Evolutionary conservation across 2,797 vertebrate genomes (phyloP), one percentile per base, ranked within the genome.

Genomic region (Sylvilagus floridanus): DNA sequence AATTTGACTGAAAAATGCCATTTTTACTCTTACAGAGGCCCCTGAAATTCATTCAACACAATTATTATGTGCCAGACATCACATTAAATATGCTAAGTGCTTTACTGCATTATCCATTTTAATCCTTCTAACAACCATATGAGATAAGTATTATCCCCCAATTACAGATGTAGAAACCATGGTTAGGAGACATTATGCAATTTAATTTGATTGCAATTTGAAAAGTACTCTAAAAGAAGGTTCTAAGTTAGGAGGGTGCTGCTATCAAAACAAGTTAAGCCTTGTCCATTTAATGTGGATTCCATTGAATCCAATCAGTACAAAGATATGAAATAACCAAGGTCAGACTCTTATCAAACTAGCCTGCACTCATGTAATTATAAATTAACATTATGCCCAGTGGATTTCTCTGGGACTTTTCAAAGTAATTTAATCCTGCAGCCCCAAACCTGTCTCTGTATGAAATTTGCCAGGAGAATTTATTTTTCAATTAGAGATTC

Each of bases 181-280:
- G n/a, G 12, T 78, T 95, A 91, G 47, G 62, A 95, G 88, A 92
- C n/a, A 88, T 91, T 75, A 68, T 37, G 19, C 7, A 76, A 75
- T 86, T 92, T 92, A 87, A 87, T 81, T 94, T 94, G 22, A 95
- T 75, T 85, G 21, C 3, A 92, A 89, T 88, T 93, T 88, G 21
- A 82, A 89, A 42, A 14, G 76, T 68, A 95, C 96, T 91, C 52
- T 78, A 42, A 90, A 95, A 88, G 42, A 75, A 62, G 1, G 11
- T 75, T 87, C 66, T 94, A 24, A 83, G 42, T 94, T 95, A 47
- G 79, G 76, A 91, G 22, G 22, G 79, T 81, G 71, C 22, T 79
- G 30, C 28, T 83, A 88, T 75, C 66, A 92, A 96, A 93, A 88
- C 30, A 95, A 76, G 42, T 83, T 95, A 87, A 73, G 13, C 81